These are phyloP conservation scores for Xiphias gladius DNA, from an alignment of 2,113 vertebrate species.

Conservation along the genomic window DNA sequence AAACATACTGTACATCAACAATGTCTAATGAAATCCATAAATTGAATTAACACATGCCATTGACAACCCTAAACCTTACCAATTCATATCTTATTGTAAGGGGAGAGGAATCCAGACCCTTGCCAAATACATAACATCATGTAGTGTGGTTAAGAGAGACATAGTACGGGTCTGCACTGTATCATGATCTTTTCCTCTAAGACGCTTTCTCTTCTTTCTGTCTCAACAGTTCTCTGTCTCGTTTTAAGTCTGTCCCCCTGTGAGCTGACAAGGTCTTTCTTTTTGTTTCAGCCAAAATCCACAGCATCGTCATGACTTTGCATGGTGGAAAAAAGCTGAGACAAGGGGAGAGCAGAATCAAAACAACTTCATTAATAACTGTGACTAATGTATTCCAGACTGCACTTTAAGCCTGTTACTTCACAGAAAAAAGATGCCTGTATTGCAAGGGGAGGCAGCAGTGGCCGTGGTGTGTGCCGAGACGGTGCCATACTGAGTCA, in stretches of 20 bases:
- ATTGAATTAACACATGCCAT: neutral
- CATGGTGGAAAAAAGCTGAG: constrained; percentile 33
- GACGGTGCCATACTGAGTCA: constrained; percentile 64
- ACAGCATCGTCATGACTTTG: constrained; percentile 59
- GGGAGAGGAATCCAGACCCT: constrained; percentile 20
- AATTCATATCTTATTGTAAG: constrained; percentile 22
- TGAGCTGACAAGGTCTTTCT: constrained; percentile 36
- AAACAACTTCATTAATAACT: constrained; percentile 79
- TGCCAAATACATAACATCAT: constrained; percentile 47
- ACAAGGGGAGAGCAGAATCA: constrained; percentile 64
- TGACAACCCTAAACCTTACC: constrained; percentile 11
- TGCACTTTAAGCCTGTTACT: constrained; percentile 66
- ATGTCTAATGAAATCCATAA: constrained; percentile 12
- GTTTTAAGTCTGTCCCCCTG: constrained; percentile 28
- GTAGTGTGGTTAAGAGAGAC: constrained; percentile 32
- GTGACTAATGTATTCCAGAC: constrained; percentile 83
- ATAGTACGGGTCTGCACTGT: constrained; percentile 7
- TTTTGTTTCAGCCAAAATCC: constrained; percentile 59
- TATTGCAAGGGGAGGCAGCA: constrained; percentile 33
- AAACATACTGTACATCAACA: neutral
- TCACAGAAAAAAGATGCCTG: constrained; percentile 49
- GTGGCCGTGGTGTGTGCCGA: constrained; percentile 69
- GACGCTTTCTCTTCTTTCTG: constrained; percentile 5
- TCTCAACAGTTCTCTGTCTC: constrained; percentile 8
- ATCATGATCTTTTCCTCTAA: constrained; percentile 38